Evolutionary conservation across 1,140 invertebrate genomes (phyloP).

Genomic region (Hydropsyche tenuis): DNA sequence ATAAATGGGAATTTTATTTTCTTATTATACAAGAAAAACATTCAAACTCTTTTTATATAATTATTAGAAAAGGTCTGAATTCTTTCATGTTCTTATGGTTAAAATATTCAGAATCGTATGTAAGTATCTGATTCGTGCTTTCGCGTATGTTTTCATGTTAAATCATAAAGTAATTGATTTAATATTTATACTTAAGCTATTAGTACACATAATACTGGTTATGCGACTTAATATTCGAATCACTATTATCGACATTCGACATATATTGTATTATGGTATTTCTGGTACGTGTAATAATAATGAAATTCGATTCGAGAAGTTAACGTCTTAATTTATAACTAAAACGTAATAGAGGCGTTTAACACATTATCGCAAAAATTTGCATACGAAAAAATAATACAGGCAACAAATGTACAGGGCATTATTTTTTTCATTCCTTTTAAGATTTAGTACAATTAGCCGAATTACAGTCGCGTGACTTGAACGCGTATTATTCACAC

Average conservation of each 20-base stretch:
- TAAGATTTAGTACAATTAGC: conserved; percentile 15
- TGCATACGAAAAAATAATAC: conserved; percentile 7
- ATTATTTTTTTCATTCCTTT: neutral
- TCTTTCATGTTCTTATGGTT: too few relatives aligned
- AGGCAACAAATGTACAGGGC: neutral
- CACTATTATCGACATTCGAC: neutral
- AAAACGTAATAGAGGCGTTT: conserved; percentile 13
- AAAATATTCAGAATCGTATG: too few relatives aligned
- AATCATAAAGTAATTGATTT: too few relatives aligned
- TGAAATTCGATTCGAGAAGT: conserved; percentile 7
- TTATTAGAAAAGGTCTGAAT: too few relatives aligned
- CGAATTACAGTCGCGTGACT: conserved; percentile 27
- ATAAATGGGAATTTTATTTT: too few relatives aligned
- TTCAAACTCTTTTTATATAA: too few relatives aligned
- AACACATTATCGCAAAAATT: conserved; percentile 16
- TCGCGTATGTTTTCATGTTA: too few relatives aligned
- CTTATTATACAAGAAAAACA: too few relatives aligned
- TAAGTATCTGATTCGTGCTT: too few relatives aligned
- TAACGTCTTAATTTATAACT: conserved; percentile 26
- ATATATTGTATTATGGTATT: neutral
- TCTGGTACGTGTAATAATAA: neutral
- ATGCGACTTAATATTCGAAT: neutral
- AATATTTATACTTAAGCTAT: too few relatives aligned
- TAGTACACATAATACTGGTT: too few relatives aligned
- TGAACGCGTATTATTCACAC: neutral